Conservation (phyloP, 30 jellyfish, hydroid and myxozoan genomes). For the Morbakka virulenta region DNA sequence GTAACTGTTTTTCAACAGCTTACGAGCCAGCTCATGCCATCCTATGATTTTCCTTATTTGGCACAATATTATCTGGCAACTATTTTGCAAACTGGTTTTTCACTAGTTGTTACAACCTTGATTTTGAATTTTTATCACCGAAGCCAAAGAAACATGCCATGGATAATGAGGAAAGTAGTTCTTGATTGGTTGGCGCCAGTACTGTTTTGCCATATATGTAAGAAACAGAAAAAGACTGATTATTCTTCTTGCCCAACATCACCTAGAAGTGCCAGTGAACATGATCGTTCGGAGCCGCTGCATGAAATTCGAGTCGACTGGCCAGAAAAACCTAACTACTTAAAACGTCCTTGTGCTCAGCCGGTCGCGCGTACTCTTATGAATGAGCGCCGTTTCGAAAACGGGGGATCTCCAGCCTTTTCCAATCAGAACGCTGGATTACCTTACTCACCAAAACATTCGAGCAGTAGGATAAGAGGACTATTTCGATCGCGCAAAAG, state of each 20-base stretch:
- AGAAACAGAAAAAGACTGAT: conserved; percentile 1
- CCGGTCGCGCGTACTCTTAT: not conserved
- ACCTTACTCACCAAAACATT: not conserved
- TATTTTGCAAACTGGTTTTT: conserved; percentile 59
- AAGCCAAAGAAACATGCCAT: conserved; percentile 64
- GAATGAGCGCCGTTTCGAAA: not conserved
- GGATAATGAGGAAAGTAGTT: conserved; percentile 34
- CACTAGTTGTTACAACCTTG: conserved; percentile 58
- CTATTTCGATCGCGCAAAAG: not conserved
- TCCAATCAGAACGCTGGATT: not conserved
- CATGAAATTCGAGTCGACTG: not conserved
- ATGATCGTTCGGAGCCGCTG: not conserved
- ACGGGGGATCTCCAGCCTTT: not conserved
- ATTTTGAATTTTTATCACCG: conserved; percentile 68
- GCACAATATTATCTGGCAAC: conserved; percentile 79
- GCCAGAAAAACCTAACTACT: not conserved
- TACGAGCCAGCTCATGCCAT: conserved; percentile 78
- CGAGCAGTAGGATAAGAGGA: not conserved
- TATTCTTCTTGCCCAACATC: not conserved
- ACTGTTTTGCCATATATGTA: conserved; percentile 44
- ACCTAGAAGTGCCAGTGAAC: not conserved
- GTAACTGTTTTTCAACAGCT: conserved; percentile 81
- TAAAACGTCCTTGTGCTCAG: not conserved
- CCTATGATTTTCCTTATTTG: conserved; percentile 74
- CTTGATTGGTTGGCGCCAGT: conserved; percentile 72